A percentile compares a stretch with the other conserved stretches of the same genome.
Conservation (phyloP, 2,888 invertebrate genomes). For the Hyalella azteca region DNA sequence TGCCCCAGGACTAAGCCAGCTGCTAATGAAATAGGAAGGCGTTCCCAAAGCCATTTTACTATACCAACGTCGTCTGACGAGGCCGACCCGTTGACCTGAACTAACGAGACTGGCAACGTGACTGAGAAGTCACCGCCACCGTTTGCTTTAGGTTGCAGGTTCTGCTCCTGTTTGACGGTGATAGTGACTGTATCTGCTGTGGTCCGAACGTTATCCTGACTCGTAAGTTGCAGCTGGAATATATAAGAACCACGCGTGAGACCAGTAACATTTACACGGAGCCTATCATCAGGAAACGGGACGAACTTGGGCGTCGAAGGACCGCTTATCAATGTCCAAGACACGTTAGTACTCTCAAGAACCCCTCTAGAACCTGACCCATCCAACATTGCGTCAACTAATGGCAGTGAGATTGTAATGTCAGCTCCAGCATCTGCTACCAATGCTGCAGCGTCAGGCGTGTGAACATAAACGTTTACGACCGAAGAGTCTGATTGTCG, state of each 20-base stretch:
- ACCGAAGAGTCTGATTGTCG: slow-evolving; percentile 86
- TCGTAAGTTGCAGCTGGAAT: slow-evolving; percentile 66
- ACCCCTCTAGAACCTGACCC: slow-evolving; percentile 82
- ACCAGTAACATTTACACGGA: slow-evolving; percentile 60
- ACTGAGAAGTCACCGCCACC: slow-evolving; percentile 85
- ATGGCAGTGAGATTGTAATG: slow-evolving; percentile 75
- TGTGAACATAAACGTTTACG: slow-evolving; percentile 91
- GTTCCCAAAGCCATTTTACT: slow-evolving; percentile 81
- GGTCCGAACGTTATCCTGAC: slow-evolving; percentile 76
- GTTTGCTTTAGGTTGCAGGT: slow-evolving; percentile 85
- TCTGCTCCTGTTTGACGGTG: slow-evolving; percentile 80
- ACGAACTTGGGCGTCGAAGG: slow-evolving; percentile 82
- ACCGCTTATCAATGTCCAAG: slow-evolving; percentile 78
- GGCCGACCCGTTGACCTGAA: slow-evolving; percentile 81
- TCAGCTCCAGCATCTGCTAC: slow-evolving; percentile 52
- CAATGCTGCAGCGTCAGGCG: slow-evolving; percentile 71
- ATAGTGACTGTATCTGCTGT: slow-evolving; percentile 75
- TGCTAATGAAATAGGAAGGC: slow-evolving; percentile 76
- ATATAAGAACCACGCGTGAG: slow-evolving; percentile 42
- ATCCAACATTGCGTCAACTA: slow-evolving; percentile 80
- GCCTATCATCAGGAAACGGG: slow-evolving; percentile 83
- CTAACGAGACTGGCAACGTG: slow-evolving; percentile 75
- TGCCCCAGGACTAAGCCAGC: slow-evolving; percentile 80
- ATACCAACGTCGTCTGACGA: slow-evolving; percentile 88
- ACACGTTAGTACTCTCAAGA: slow-evolving; percentile 79